phyloP scores from a whole-genome alignment of 2,797 vertebrate species.

The Coccyzus lansbergi region DNA sequence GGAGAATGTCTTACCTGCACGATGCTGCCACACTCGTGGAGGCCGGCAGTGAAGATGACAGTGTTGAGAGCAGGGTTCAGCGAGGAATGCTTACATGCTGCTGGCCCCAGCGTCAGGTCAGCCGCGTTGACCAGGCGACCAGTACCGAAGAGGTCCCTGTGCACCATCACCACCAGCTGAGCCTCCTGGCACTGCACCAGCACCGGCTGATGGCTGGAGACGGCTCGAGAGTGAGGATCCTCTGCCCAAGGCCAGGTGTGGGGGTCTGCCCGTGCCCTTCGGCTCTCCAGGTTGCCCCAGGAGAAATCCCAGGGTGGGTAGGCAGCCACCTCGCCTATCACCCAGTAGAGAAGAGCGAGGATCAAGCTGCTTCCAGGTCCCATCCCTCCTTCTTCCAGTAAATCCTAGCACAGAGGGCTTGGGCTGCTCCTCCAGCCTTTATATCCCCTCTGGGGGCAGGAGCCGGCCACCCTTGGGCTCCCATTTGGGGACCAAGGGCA shows the following conservation, averaged over 20 bases:
- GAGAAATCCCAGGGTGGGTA: conserved; percentile 12
- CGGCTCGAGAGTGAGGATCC: background rate
- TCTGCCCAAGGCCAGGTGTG: background rate
- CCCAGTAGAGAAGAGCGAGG: background rate
- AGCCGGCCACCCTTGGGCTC: background rate
- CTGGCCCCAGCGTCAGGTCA: conserved; percentile 68
- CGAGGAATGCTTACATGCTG: conserved; percentile 25
- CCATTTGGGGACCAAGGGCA: background rate
- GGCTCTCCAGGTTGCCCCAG: background rate
- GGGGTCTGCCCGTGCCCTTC: background rate
- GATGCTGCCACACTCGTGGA: conserved; percentile 71
- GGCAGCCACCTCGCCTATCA: background rate
- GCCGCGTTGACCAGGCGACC: conserved; percentile 55
- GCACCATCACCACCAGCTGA: conserved; percentile 67
- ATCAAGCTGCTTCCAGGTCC: background rate
- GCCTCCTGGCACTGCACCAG: conserved; percentile 72
- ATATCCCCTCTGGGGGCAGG: background rate
- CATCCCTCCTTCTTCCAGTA: background rate
- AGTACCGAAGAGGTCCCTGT: conserved; percentile 69
- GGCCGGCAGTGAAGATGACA: conserved; percentile 56
- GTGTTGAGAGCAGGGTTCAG: background rate
- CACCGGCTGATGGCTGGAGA: background rate
- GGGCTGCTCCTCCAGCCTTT: background rate
- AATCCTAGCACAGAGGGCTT: background rate
- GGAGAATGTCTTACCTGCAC: conserved; percentile 65